A percentile compares a stretch with the other conserved stretches of the same genome.
Evolutionary conservation across 2,113 vertebrate genomes (phyloP).

Genomic region (Lathamus discolor): DNA sequence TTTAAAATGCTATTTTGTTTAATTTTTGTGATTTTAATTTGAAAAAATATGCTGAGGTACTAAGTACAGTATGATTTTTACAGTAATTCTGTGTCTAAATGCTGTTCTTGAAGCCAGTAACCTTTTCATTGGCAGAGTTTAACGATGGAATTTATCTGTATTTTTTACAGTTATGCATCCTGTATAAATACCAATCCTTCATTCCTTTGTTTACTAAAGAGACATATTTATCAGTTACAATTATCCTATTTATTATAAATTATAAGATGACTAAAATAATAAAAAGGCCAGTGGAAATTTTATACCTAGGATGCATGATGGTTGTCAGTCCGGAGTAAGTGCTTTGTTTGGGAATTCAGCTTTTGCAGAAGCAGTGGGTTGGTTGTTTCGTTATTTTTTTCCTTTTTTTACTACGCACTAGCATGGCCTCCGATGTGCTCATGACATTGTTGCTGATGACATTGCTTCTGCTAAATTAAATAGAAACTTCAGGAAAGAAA

Average conservation of each 20-base stretch:
- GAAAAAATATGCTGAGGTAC: slow-evolving; percentile 80
- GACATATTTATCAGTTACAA: slow-evolving; percentile 82
- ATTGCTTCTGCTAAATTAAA: slow-evolving; percentile 78
- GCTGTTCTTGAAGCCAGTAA: slow-evolving; percentile 83
- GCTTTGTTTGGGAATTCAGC: slow-evolving; percentile 68
- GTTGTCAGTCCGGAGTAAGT: slow-evolving; percentile 71
- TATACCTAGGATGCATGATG: slow-evolving; percentile 77
- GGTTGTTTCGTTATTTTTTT: background rate
- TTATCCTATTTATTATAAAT: slow-evolving; percentile 87
- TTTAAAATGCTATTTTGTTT: slow-evolving; percentile 80
- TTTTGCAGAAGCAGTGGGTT: slow-evolving; percentile 71
- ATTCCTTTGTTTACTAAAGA: slow-evolving; percentile 87
- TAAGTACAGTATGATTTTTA: slow-evolving; percentile 83
- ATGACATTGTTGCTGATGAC: slow-evolving; percentile 76
- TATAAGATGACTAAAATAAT: slow-evolving; percentile 80
- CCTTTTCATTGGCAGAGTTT: slow-evolving; percentile 80
- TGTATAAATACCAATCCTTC: slow-evolving; percentile 80
- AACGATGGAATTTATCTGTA: slow-evolving; percentile 79
- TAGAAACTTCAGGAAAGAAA: slow-evolving; percentile 70
- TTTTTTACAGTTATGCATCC: slow-evolving; percentile 85
- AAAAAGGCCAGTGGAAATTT: slow-evolving; percentile 81
- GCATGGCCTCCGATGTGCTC: slow-evolving; percentile 78
- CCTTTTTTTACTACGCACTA: slow-evolving; percentile 71
- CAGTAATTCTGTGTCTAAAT: slow-evolving; percentile 80
- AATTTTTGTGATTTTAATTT: slow-evolving; percentile 84